Base-by-base conservation (phyloP, 2,797 vertebrate genomes). In the Heteromormyrus szaboi region DNA sequence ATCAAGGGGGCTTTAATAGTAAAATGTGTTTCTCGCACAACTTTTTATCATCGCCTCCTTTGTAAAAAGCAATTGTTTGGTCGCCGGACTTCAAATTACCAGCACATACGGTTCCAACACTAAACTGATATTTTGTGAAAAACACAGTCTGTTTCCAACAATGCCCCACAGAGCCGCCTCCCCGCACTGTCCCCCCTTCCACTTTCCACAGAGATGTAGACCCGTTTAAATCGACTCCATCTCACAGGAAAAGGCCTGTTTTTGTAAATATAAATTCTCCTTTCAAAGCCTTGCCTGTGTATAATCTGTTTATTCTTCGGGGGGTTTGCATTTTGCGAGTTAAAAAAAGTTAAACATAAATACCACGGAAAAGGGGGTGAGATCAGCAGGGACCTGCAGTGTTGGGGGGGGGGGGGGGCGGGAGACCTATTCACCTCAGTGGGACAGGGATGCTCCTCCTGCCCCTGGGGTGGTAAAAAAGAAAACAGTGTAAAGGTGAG, bases 341-440 rank as follows among this genome's bases (percentile, higher is more conserved):
- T 88, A 48, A 25, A 83, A 51, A 59, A 84, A 84, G 79, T 53
- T 84, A 84, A 88, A 88, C 22, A 79, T 88, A 81, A 81, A 81
- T 54, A 84, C 88, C n/a, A 14, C 25, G 2, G 33, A 84, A 79
- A 59, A 56, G 19, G 5, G 14, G 19, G 41, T 46, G 44, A 54
- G 22, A 88, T 25, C 29, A 4, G 41, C 53, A 6, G n/a, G 76
- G 76, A 53, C 62, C 12, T 11, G 19, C n/a, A 88, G n/a, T 76
- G 37, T 76, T 83, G 68, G 68, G 68, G 68, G 29, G 7, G 62
- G n/a, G 59, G 62, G 25, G 65, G 65, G 65, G 65, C 25, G 37
- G 11, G 65, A 17, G 33, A 19, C 25, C 62, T 29, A 29, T 65
- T 29, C 29, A 29, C 9, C 65, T 68, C 65, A 68, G 65, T 29